Conservation (phyloP, 2,888 invertebrate species). For the Scrobipalpa costella region DNA sequence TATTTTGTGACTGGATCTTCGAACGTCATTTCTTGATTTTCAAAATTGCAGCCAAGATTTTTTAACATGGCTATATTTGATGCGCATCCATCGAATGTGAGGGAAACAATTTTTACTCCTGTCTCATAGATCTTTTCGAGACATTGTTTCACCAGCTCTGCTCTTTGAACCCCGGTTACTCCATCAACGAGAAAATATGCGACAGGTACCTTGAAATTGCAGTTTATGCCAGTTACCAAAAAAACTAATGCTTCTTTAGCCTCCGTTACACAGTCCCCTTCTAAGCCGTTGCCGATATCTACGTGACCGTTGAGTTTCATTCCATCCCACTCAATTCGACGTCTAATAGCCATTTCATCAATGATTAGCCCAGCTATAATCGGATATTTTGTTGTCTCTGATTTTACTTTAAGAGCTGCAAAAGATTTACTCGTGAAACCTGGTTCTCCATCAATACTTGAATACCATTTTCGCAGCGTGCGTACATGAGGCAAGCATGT, state of each 20-base stretch:
- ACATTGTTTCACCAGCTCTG: not conserved
- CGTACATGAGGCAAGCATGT: slow-evolving; percentile 25
- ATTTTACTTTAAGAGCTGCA: not conserved
- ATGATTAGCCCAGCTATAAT: slow-evolving; percentile 11
- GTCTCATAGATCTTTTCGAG: too few species aligned
- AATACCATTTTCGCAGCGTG: slow-evolving; percentile 20
- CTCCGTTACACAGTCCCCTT: slow-evolving; percentile 23
- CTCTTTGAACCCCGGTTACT: not conserved
- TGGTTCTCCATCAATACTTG: slow-evolving; percentile 13
- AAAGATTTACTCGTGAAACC: slow-evolving; percentile 17
- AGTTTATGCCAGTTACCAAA: slow-evolving; percentile 27
- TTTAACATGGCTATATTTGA: not conserved
- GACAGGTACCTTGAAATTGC: slow-evolving; percentile 28
- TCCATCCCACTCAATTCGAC: slow-evolving; percentile 24
- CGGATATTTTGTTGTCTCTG: not conserved
- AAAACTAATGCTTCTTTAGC: slow-evolving; percentile 29
- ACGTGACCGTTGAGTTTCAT: slow-evolving; percentile 21
- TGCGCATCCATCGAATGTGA: not conserved
- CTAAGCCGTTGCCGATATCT: slow-evolving; percentile 21
- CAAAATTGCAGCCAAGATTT: not conserved
- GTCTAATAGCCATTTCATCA: slow-evolving; percentile 20
- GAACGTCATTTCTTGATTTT: not conserved
- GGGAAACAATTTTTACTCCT: too few species aligned
- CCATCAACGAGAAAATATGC: slow-evolving; percentile 26
- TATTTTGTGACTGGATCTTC: slow-evolving; percentile 13